phyloP scores from a whole-genome alignment of 1,140 invertebrate species.

The Chrysoperla carnea region DNA sequence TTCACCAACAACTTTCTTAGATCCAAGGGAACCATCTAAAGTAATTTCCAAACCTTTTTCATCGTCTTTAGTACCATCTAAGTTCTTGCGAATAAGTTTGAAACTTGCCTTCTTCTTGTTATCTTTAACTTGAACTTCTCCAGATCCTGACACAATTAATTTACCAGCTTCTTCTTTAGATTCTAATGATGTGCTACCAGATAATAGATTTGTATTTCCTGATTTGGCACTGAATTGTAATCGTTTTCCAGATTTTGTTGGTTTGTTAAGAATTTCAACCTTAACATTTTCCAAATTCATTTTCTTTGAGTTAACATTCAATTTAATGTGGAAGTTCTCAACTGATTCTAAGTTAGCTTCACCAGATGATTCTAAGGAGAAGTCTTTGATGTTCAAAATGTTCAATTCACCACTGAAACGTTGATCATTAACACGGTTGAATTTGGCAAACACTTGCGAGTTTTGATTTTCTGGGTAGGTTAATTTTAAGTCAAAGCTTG shows the following conservation, averaged over 20 bases:
- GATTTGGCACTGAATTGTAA: conserved; percentile 40
- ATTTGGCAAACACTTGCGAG: conserved; percentile 29
- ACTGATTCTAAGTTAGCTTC: conserved; percentile 36
- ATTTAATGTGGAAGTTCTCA: conserved; percentile 43
- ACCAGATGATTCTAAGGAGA: conserved; percentile 27
- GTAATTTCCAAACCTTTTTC: conserved; percentile 42
- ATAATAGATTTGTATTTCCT: conserved; percentile 41
- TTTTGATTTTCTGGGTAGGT: conserved; percentile 26
- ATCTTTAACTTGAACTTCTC: conserved; percentile 41
- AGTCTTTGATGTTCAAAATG: conserved; percentile 28
- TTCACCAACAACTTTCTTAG: conserved; percentile 37
- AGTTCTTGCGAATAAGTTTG: conserved; percentile 43
- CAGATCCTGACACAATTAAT: conserved; percentile 49
- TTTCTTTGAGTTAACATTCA: conserved; percentile 42
- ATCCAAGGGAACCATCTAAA: conserved; percentile 29
- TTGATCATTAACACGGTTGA: conserved; percentile 28
- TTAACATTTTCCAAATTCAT: conserved; percentile 45
- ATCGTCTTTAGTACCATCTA: conserved; percentile 32
- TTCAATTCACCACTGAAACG: conserved; percentile 34
- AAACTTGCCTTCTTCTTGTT: conserved; percentile 47
- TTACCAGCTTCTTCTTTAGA: conserved; percentile 50
- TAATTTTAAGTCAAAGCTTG: conserved; percentile 26
- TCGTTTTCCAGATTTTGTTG: conserved; percentile 33
- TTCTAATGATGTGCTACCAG: conserved; percentile 49
- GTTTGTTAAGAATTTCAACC: conserved; percentile 40